phyloP scores from a whole-genome alignment of 1,140 invertebrate genomes.

The Drosophila arizonae region DNA sequence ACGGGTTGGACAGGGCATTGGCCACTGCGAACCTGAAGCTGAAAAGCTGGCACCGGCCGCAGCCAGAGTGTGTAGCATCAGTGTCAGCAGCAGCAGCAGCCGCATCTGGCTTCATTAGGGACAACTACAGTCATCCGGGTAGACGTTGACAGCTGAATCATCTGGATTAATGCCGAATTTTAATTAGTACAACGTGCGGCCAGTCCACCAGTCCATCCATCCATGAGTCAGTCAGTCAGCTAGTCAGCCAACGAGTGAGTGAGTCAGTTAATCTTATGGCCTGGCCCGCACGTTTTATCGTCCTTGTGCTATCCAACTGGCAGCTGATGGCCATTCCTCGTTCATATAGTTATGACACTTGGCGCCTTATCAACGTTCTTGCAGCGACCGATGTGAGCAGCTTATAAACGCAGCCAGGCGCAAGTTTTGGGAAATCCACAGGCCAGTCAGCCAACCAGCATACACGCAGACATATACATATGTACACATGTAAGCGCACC shows the following conservation, averaged over 20 bases:
- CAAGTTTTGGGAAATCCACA: constrained; percentile 28
- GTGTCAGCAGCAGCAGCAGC: background rate
- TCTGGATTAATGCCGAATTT: constrained; percentile 82
- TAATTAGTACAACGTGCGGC: constrained; percentile 74
- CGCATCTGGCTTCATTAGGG: constrained; percentile 39
- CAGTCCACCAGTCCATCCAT: constrained; percentile 15
- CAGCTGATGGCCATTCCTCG: constrained; percentile 4
- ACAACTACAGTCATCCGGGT: constrained; percentile 14
- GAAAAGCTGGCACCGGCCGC: constrained; percentile 23
- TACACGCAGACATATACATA: background rate
- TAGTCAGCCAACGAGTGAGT: constrained; percentile 17
- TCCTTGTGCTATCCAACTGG: background rate
- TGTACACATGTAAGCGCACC: constrained; percentile 1
- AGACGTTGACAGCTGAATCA: constrained; percentile 76
- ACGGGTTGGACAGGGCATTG: background rate
- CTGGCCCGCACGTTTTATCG: constrained; percentile 31
- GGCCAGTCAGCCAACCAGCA: background rate
- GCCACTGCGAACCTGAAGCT: background rate
- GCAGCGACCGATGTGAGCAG: constrained; percentile 46
- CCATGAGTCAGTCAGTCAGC: constrained; percentile 19
- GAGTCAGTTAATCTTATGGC: constrained; percentile 64
- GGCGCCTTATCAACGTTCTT: constrained; percentile 66
- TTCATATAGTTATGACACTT: constrained; percentile 70
- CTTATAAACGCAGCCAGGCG: constrained; percentile 46
- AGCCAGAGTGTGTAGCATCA: background rate